Percentiles rank a stretch among this genome's conserved stretches.
These are phyloP conservation scores for Aix galericulata DNA, from an alignment of 2,113 vertebrate species.

Conservation along the genomic window DNA sequence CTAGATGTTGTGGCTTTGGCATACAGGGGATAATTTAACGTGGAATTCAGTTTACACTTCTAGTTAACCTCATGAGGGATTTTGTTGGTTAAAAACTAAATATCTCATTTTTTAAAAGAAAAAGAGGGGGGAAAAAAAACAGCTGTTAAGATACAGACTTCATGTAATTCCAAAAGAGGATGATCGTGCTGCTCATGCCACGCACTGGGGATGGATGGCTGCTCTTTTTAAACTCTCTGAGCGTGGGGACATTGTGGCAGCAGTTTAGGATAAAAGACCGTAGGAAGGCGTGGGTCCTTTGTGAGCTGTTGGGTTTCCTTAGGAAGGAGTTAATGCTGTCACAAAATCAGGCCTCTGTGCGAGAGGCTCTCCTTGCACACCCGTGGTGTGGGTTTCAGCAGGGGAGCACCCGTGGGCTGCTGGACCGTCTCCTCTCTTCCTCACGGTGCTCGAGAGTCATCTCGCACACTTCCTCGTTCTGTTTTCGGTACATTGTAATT, in stretches of 20 bases:
- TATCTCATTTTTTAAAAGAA: background rate
- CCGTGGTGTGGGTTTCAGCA: background rate
- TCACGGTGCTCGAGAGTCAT: slow-evolving; percentile 18
- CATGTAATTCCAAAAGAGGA: background rate
- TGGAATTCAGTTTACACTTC: slow-evolving; percentile 63
- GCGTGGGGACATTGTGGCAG: accelerated
- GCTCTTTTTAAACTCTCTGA: background rate
- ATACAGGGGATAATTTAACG: slow-evolving; percentile 33
- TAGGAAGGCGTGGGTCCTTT: background rate
- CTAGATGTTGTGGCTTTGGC: slow-evolving; percentile 67
- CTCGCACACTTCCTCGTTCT: slow-evolving; percentile 34
- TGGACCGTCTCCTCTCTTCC: background rate
- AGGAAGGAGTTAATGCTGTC: background rate
- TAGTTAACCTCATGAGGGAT: slow-evolving; percentile 23
- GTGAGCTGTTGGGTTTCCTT: background rate
- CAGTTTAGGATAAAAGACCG: background rate
- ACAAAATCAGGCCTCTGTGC: background rate
- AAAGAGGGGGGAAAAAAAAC: background rate
- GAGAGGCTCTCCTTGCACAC: background rate
- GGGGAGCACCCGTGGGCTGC: background rate
- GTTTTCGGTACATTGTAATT: slow-evolving; percentile 60
- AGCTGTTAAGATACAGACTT: background rate
- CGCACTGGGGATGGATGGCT: background rate
- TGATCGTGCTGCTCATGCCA: background rate
- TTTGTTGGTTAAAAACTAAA: slow-evolving; percentile 33